These are phyloP conservation scores for Chrysochloris asiatica DNA, from an alignment of 2,113 vertebrate genomes.

Conservation along the genomic window DNA sequence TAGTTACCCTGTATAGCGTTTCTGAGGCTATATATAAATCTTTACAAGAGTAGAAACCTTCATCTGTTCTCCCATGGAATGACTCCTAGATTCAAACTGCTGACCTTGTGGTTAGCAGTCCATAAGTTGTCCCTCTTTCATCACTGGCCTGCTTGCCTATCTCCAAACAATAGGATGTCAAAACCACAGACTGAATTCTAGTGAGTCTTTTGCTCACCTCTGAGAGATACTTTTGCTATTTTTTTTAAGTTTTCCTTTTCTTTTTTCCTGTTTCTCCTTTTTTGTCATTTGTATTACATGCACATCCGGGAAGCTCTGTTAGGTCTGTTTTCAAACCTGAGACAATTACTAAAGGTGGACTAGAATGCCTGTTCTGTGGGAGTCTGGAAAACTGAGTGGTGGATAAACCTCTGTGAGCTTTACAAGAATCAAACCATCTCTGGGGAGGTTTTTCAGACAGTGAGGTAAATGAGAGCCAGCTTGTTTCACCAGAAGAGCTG, in stretches of 20 bases:
- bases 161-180: not conserved
- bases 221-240: conserved; percentile 63
- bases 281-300: conserved; percentile 31
- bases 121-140: too few species aligned
- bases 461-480: not conserved
- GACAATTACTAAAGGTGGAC: conserved; percentile 47
- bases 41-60: too few species aligned
- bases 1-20: too few species aligned
- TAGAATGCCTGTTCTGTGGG: conserved; percentile 14
- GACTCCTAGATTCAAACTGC: too few species aligned
- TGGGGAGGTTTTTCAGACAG: not conserved
- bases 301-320: conserved; percentile 59
- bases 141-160: too few species aligned
- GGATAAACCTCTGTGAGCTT: not conserved
- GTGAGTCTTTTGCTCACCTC: not conserved
- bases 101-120: too few species aligned
- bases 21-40: too few species aligned
- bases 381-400: conserved; percentile 40
- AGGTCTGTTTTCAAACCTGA: conserved; percentile 75
- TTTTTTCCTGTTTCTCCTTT: not conserved
- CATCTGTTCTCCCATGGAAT: too few species aligned
- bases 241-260: not conserved
- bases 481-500: not conserved
- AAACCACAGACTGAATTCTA: not conserved
- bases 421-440: not conserved